Evolutionary conservation across 2,888 invertebrate genomes (phyloP), one percentile per base, ranked within the genome.

Genomic region (Alentia gelatinosa): DNA sequence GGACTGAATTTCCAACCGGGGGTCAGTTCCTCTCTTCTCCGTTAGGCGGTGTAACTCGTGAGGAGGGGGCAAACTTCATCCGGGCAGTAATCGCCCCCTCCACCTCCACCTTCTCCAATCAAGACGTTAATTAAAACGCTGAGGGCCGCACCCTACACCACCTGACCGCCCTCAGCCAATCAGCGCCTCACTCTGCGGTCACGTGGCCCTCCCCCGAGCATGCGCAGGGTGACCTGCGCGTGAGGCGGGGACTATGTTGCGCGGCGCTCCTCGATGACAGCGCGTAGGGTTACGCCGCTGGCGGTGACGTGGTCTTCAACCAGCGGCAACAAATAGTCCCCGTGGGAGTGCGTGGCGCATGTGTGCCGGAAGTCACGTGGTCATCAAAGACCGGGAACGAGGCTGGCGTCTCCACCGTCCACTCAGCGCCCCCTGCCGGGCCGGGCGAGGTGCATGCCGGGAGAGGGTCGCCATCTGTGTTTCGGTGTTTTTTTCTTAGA

Each of bases 261-360:
- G 68, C n/a, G 68, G 26, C 68, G 26, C 4, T 30, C 30, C 68
- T 26, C 68, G n/a, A 12, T 30, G 68, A 30, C 79, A 39, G 79
- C 79, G 79, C 79, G 39, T 39, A 35, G 79, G 79, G 79, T 79
- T 79, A 79, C 79, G 0, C 23, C 79, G 37, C n/a, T n/a, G n/a
- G n/a, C 19, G 79, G 79, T 37, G 79, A 79, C 35, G 37, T 9
- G 39, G 37, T 19, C 33, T 26, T 79, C 23, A 39, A 19, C 37
- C 39, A 35, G 39, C 79, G 23, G 79, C 79, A 79, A 79, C 79
- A 79, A 79, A 39, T 79, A 79, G 79, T 79, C 79, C 79, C 79
- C n/a, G 37, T 19, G 79, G 79, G 74, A 12, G 26, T 15, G 68
- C n/a, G n/a, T n/a, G n/a, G n/a, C n/a, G n/a, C n/a, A n/a, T n/a